Evolutionary conservation across 2,888 invertebrate species (phyloP).

Genomic region (Acleris cristana): DNA sequence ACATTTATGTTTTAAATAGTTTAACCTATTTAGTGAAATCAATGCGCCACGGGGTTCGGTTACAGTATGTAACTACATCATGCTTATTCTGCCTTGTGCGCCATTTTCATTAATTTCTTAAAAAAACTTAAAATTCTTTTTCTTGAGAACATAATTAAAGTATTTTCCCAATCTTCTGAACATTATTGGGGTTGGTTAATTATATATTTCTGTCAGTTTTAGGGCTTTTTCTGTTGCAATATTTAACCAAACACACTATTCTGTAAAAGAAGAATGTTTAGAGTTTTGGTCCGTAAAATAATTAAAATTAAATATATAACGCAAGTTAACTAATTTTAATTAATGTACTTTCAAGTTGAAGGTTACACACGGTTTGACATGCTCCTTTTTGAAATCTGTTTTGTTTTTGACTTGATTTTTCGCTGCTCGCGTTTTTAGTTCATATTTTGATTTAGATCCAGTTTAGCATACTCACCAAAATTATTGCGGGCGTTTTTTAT

Average conservation of each 20-base stretch:
- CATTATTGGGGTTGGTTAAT: slow-evolving; percentile 20
- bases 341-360: slow-evolving; percentile 35
- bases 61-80: slow-evolving; percentile 6
- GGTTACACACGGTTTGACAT: slow-evolving; percentile 33
- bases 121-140: slow-evolving; percentile 29
- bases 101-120: slow-evolving; percentile 17
- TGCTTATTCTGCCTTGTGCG: slow-evolving; percentile 25
- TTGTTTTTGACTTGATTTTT: slow-evolving; percentile 41
- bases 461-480: slow-evolving; percentile 46
- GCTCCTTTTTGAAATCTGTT: slow-evolving; percentile 29
- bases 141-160: slow-evolving; percentile 27
- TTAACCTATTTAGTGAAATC: slow-evolving; percentile 29
- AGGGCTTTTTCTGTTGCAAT: slow-evolving; percentile 18
- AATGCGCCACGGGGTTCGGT: slow-evolving; percentile 17
- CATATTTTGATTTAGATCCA: slow-evolving; percentile 37
- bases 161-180: slow-evolving; percentile 26
- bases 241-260: slow-evolving; percentile 32
- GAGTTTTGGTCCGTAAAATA: slow-evolving; percentile 55
- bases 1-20: slow-evolving; percentile 33
- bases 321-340: slow-evolving; percentile 26
- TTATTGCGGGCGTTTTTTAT: slow-evolving; percentile 52
- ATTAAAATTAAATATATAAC: slow-evolving; percentile 43
- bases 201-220: slow-evolving; percentile 15
- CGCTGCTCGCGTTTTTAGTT: slow-evolving; percentile 33
- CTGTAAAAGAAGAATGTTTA: slow-evolving; percentile 38